Base-by-base conservation (phyloP, 2,888 invertebrate genomes). In the Macropis europaea region DNA sequence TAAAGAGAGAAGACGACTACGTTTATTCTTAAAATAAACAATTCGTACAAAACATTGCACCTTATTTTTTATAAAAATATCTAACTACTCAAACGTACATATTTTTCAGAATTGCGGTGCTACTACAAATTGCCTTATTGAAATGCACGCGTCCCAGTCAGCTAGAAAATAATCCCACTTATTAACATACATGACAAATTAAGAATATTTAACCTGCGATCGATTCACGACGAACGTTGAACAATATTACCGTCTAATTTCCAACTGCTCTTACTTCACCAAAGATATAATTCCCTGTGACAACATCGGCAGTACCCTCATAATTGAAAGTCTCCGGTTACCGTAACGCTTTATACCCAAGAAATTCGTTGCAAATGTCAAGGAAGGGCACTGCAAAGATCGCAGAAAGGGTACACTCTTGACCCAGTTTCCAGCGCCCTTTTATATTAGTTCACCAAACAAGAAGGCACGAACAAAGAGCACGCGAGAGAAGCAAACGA, bases 391-490 rank as follows among this genome's bases (percentile, higher is more conserved):
- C 32, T 24, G 50, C 34, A 9, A 47, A 47, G 30, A 43, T n/a
- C 17, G 9, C 19, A 42, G 5, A 56, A 76, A 59, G 52, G 53
- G 47, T 40, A 57, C 45, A 36, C 64, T 56, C 68, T 62, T 82
- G 76, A 74, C 83, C 77, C 38, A 79, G 69, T 82, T 84, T 50
- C 36, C 4, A 32, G 22, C 42, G 70, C 68, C 76, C 70, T 77
- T 79, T 80, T 73, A 78, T 81, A 84, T 83, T 82, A 82, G 79
- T 82, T 75, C 63, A 42, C 60, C 74, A 73, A 79, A 75, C 66
- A 76, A 71, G 63, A 68, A 68, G 36, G 42, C 15, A 45, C 24
- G 45, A 24, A 61, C 28, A n/a, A n/a, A n/a, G n/a, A n/a, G n/a
- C n/a, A n/a, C n/a, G n/a, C n/a, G n/a, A n/a, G n/a, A n/a, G n/a